Base-by-base conservation (phyloP, 2,888 invertebrate species). In the Cheilosia urbana region DNA sequence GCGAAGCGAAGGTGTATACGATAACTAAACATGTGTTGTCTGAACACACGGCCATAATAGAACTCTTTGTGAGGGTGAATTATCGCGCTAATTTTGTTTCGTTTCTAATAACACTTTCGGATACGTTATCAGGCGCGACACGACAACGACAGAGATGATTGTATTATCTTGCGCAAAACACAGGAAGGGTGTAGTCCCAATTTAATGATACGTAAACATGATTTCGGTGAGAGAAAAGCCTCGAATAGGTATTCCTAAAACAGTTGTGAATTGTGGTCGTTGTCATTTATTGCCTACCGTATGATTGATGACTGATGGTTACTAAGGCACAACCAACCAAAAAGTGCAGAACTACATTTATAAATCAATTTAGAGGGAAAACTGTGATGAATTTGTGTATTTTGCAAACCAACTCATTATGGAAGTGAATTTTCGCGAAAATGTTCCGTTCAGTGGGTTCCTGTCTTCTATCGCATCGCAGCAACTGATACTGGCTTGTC, bases 1-100 rank as follows among this genome's bases (percentile, higher is more conserved):
- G 40, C 65, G 57, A 17, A 49, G n/a, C 40, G 47, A 73, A 73
- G 76, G 65, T 85, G 85, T 85, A 69, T 76, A 65, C 51, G 60
- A 11, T 49, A 71, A 17, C 71, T 63, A 57, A 81, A 45, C 68
- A 77, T 73, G 72, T 81, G 72, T 81, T 72, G 42, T 2, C 62
- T 21, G 30, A 47, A 45, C 40, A 77, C 34, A 81, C 72, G 30
- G 55, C 24, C 45, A 57, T 0, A 72, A 49, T 62, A 69, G 68
- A 58, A 27, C 49, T 60, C n/a, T 53, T 63, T 55, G 66, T 60
- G 62, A 71, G 65, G 58, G 77, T 82, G 72, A 80, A 71, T 85
- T 85, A 81, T 72, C 76, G 68, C 27, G 1, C 47, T 63, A 63
- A 51, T 51, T 53, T 62, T 49, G 21, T 47, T 65, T 60, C 13